Base-by-base conservation (phyloP, 2,888 invertebrate genomes). In the Melitaea athalia region DNA sequence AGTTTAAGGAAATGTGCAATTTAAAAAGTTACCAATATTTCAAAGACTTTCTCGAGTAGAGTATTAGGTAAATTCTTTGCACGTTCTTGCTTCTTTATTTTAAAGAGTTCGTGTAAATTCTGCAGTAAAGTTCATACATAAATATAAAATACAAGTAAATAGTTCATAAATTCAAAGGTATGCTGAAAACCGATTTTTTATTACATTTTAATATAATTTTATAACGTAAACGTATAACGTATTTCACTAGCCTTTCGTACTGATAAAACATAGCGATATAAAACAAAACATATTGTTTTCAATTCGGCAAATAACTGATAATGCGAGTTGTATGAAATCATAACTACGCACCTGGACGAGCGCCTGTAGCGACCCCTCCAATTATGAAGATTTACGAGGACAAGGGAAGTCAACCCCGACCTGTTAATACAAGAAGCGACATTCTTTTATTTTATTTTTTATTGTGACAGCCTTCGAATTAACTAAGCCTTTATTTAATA, bases 291-390 rank as follows among this genome's bases (percentile, higher is more conserved):
- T 24, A 24, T 15, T 15, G 8, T 47, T 47, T 42, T 60, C 45
- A 66, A 66, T 61, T 66, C 47, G 38, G n/a, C 55, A 66, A 49
- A 62, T 66, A 66, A 55, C 60, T 45, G 45, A 61, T 66, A 61
- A 60, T 62, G 52, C 38, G 59, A 55, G 59, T 53, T 49, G 52
- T 71, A 71, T 59, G 65, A 66, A 60, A 71, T 71, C 71, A 68
- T 71, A 68, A 71, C 57, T 49, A 57, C 57, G 61, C 66, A 71
- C 71, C 68, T 68, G 70, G 63, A 68, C 49, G 62, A 38, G 38
- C 63, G 53, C 47, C 61, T 53, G 63, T 63, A 52, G 68, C 55
- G 68, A 70, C 68, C 71, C 70, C 63, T 65, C 63, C 71, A 68
- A 68, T 71, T 65, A 71, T 68, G 55, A 49, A 57, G 59, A 68